Percentiles rank a stretch among this genome's conserved stretches.
Evolutionary conservation across 2,888 invertebrate genomes (phyloP).

Genomic region (Caenorhabditis panamensis): DNA sequence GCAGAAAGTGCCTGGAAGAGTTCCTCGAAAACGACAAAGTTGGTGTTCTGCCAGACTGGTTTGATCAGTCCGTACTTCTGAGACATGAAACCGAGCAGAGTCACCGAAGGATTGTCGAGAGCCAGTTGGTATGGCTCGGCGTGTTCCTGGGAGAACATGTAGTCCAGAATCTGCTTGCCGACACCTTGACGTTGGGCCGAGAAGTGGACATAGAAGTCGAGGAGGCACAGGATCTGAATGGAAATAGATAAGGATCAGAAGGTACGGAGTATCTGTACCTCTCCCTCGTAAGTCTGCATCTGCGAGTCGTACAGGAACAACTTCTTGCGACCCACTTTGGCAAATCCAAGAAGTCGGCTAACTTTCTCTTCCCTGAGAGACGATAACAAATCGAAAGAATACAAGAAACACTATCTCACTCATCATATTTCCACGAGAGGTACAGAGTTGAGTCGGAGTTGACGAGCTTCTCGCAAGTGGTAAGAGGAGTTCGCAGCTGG

Average conservation of each 20-base stretch:
- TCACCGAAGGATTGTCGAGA: constrained; percentile 93
- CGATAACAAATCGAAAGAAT: background rate
- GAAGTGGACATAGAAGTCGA: constrained; percentile 93
- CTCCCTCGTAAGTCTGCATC: constrained; percentile 82
- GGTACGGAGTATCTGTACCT: constrained; percentile 82
- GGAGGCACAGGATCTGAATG: constrained; percentile 86
- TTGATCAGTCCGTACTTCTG: constrained; percentile 88
- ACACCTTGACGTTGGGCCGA: constrained; percentile 90
- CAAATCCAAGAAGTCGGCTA: constrained; percentile 85
- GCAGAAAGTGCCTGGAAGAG: constrained; percentile 85
- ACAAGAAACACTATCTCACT: constrained; percentile 50
- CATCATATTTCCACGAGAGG: constrained; percentile 75
- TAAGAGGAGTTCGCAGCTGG: constrained; percentile 69
- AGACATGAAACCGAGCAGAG: constrained; percentile 89
- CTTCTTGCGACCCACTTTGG: constrained; percentile 93
- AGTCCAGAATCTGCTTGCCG: constrained; percentile 90
- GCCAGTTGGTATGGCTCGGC: constrained; percentile 84
- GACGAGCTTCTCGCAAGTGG: constrained; percentile 71
- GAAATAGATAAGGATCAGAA: background rate
- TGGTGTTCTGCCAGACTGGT: constrained; percentile 90
- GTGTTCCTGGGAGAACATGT: constrained; percentile 86
- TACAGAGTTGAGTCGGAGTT: constrained; percentile 74
- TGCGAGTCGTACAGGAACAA: constrained; percentile 86
- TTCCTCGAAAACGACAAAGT: constrained; percentile 90
- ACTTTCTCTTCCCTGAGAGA: constrained; percentile 67